Evolutionary conservation across 1,140 invertebrate species (phyloP).

Genomic region (Thaumetopoea pityocampa): DNA sequence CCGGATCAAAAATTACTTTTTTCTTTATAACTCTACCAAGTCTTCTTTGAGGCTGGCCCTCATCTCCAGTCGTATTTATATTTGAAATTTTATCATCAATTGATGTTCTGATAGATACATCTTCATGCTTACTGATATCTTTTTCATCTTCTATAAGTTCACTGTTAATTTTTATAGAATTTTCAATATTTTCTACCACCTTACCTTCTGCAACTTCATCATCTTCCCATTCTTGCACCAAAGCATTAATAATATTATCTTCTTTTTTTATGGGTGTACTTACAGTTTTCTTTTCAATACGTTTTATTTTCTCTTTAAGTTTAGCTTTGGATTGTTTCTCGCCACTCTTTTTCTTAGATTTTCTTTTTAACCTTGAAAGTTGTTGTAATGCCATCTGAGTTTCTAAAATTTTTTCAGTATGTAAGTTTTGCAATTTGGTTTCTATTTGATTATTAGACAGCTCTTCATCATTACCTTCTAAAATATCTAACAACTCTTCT

Average conservation of each 20-base stretch:
- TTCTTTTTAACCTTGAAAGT: conserved; percentile 36
- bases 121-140: conserved; percentile 24
- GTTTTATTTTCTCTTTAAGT: conserved; percentile 15
- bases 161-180: conserved; percentile 1
- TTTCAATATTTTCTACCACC: conserved; percentile 22
- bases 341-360: conserved; percentile 2
- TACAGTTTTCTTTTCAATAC: conserved; percentile 5
- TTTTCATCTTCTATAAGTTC: conserved; percentile 11
- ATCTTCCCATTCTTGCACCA: conserved; percentile 68
- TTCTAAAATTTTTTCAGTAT: conserved; percentile 27
- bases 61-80: conserved; percentile 43
- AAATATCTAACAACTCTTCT: conserved; percentile 61
- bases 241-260: conserved; percentile 54
- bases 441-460: conserved; percentile 7
- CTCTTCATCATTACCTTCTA: conserved; percentile 60
- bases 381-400: conserved; percentile 50
- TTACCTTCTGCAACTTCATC: conserved; percentile 43
- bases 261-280: conserved; percentile 20
- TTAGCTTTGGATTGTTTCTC: conserved; percentile 12
- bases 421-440: neutral
- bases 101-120: conserved; percentile 25
- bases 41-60: conserved; percentile 46
- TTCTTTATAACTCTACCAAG: conserved; percentile 79
- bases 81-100: conserved; percentile 33
- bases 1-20: conserved; percentile 83